A percentile compares a stretch with the other conserved stretches of the same genome.
Conservation (phyloP, 2,888 invertebrate genomes). For the Callimorpha dominula region DNA sequence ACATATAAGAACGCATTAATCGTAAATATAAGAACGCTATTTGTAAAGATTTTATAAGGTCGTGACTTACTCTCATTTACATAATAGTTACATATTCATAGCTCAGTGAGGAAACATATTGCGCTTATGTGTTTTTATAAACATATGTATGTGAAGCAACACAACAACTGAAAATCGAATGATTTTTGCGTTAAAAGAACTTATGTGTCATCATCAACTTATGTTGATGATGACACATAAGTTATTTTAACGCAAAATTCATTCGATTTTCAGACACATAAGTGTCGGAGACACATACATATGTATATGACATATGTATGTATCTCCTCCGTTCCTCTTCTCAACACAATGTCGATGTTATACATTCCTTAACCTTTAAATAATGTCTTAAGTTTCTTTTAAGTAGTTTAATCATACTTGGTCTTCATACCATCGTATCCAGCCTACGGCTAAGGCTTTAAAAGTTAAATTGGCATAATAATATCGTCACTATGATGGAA, state of each 20-base stretch:
- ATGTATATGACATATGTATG: too few species aligned
- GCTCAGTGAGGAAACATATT: not conserved
- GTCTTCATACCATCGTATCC: not conserved
- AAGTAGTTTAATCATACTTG: not conserved
- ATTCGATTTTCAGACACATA: too few species aligned
- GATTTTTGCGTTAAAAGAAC: too few species aligned
- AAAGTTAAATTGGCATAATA: conserved; percentile 1
- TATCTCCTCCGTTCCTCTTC: too few species aligned
- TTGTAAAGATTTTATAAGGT: not conserved
- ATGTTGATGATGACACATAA: too few species aligned
- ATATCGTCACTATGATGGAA: not conserved
- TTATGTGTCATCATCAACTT: too few species aligned
- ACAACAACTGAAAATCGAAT: not conserved
- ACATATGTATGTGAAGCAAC: not conserved
- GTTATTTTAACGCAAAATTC: too few species aligned
- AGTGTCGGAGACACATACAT: too few species aligned
- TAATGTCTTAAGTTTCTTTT: not conserved
- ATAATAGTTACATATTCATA: not conserved
- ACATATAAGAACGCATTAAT: too few species aligned
- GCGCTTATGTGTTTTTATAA: not conserved
- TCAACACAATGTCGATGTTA: not conserved
- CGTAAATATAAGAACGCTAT: not conserved
- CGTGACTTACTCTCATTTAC: not conserved
- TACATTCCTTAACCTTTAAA: not conserved
- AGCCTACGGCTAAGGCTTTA: not conserved